phyloP scores from a whole-genome alignment of 1,140 invertebrate species.

The Caenorhabditis brenneri region DNA sequence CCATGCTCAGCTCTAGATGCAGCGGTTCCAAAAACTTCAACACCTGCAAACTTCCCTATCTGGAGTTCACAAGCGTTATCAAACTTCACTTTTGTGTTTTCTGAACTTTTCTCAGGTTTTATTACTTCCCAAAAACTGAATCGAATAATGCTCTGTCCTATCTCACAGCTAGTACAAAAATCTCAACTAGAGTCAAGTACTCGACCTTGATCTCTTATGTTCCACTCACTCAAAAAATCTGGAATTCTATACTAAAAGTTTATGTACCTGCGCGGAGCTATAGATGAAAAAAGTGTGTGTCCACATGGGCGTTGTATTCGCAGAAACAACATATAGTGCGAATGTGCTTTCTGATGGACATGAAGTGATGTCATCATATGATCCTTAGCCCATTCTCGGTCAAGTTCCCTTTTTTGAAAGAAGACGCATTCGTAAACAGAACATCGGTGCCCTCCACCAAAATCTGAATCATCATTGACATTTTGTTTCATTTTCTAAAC shows the following conservation, averaged over 20 bases:
- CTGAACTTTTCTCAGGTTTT: too few relatives aligned
- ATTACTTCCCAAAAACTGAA: too few relatives aligned
- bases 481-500: constrained; percentile 18
- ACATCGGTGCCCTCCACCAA: not conserved
- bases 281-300: not conserved
- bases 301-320: not conserved
- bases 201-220: not conserved
- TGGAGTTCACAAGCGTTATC: too few relatives aligned
- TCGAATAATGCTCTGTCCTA: too few relatives aligned
- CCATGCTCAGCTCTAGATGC: too few relatives aligned
- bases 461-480: constrained; percentile 28
- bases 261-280: not conserved
- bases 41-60: too few relatives aligned
- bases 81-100: too few relatives aligned
- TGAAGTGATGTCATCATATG: not conserved
- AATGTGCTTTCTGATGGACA: not conserved
- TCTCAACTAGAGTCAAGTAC: too few relatives aligned
- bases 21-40: too few relatives aligned
- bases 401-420: not conserved
- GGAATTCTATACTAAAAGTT: not conserved
- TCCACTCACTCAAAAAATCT: not conserved
- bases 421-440: constrained; percentile 28
- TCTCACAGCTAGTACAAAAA: too few relatives aligned
- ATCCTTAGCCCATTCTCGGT: not conserved
- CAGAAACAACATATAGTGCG: not conserved